Percentiles rank a stretch among this genome's conserved stretches.
Conservation (phyloP, 2,113 vertebrate species). For the Thomomys bottae region DNA sequence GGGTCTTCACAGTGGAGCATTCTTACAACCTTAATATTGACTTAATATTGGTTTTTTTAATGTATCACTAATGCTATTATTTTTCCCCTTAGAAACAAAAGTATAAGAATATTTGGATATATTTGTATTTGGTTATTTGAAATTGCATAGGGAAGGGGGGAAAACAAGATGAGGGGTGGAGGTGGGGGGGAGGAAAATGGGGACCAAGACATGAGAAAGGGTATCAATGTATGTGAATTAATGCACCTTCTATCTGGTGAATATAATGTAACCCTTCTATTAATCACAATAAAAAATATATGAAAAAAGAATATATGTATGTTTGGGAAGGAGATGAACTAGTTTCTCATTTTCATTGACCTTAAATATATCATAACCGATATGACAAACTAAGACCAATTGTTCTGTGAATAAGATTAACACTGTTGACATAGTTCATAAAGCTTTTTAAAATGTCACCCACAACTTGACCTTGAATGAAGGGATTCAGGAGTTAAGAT, state of each 20-base stretch:
- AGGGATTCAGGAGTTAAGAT: not conserved
- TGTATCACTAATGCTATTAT: not conserved
- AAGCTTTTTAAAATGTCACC: not conserved
- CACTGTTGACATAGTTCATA: not conserved
- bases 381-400: not conserved
- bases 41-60: not conserved
- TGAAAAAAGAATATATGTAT: not conserved
- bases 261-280: too few species aligned
- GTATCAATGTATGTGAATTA: too few species aligned
- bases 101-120: not conserved
- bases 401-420: not conserved
- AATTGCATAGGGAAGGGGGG: too few species aligned
- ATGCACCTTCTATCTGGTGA: too few species aligned
- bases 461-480: not conserved
- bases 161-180: too few species aligned
- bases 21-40: not conserved
- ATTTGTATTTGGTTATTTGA: too few species aligned
- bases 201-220: too few species aligned
- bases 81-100: slow-evolving; percentile 36
- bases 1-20: slow-evolving; percentile 15
- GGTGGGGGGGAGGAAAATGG: too few species aligned
- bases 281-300: too few species aligned
- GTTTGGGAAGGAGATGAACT: not conserved
- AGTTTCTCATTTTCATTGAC: not conserved
- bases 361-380: not conserved